Percentiles rank a stretch among this genome's conserved stretches.
These are phyloP conservation scores for Drosophila insularis DNA, from an alignment of 1,140 invertebrate genomes.

Conservation along the genomic window DNA sequence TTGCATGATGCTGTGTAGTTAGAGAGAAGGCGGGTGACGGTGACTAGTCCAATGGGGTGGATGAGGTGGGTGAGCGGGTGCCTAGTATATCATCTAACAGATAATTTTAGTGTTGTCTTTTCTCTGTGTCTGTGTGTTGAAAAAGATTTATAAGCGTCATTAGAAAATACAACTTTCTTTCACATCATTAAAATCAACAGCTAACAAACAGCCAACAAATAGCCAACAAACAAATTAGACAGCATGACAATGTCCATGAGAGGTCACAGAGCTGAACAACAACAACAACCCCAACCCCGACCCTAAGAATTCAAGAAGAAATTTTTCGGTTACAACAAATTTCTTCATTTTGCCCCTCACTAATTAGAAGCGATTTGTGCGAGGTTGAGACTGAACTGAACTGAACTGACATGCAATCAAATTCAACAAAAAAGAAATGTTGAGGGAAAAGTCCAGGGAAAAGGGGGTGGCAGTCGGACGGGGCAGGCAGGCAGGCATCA, in stretches of 20 bases:
- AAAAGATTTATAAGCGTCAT: conserved; percentile 37
- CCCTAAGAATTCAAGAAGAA: conserved; percentile 39
- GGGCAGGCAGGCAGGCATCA: background rate
- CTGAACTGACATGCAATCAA: conserved; percentile 45
- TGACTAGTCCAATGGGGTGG: background rate
- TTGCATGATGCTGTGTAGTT: conserved; percentile 40
- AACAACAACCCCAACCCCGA: conserved; percentile 31
- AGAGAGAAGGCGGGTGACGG: background rate
- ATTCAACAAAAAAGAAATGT: background rate
- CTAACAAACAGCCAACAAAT: conserved; percentile 14
- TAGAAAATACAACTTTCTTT: conserved; percentile 56
- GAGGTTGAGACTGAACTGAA: background rate
- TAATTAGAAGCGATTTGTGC: conserved; percentile 55
- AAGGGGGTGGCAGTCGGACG: background rate
- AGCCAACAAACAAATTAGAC: conserved; percentile 45
- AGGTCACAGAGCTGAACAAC: background rate
- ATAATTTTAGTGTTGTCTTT: background rate
- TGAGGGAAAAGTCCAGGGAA: background rate
- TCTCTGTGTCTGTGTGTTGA: background rate
- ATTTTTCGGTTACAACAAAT: conserved; percentile 44
- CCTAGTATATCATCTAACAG: background rate
- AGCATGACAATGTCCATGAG: conserved; percentile 19
- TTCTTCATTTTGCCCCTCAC: conserved; percentile 50
- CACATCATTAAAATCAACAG: conserved; percentile 54
- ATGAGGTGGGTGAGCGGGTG: background rate